Evolutionary conservation across 2,113 vertebrate genomes (phyloP).

Genomic region (Microtus richardsoni): DNA sequence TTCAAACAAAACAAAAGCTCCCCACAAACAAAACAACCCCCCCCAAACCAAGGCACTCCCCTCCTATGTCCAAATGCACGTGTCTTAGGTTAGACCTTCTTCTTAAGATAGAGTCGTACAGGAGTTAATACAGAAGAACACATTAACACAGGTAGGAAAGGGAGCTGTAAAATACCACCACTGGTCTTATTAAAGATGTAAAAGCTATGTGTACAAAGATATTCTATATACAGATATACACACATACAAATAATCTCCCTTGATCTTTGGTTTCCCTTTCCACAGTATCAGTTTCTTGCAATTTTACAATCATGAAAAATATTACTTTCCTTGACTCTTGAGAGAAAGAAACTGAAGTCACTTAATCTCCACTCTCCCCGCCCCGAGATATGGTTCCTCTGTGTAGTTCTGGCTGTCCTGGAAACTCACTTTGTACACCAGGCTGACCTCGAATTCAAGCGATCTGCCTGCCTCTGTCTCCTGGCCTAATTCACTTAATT

Average conservation of each 20-base stretch:
- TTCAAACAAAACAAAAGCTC: neutral
- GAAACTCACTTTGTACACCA: neutral
- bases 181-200: neutral
- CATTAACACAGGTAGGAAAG: neutral
- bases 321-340: neutral
- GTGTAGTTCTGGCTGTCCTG: neutral
- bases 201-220: slow-evolving; percentile 11
- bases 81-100: neutral
- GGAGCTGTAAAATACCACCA: neutral
- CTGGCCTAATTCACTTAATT: neutral
- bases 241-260: neutral
- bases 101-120: neutral
- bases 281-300: neutral
- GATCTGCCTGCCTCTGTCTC: neutral
- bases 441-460: neutral
- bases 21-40: neutral
- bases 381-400: neutral
- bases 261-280: neutral
- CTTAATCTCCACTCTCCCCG: neutral
- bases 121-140: neutral
- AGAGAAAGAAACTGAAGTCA: neutral
- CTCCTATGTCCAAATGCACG: neutral
- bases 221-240: neutral
- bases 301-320: neutral
- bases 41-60: neutral